These are phyloP conservation scores for Darevskia nairensis DNA, from an alignment of 2,797 vertebrate genomes.

Conservation along the genomic window DNA sequence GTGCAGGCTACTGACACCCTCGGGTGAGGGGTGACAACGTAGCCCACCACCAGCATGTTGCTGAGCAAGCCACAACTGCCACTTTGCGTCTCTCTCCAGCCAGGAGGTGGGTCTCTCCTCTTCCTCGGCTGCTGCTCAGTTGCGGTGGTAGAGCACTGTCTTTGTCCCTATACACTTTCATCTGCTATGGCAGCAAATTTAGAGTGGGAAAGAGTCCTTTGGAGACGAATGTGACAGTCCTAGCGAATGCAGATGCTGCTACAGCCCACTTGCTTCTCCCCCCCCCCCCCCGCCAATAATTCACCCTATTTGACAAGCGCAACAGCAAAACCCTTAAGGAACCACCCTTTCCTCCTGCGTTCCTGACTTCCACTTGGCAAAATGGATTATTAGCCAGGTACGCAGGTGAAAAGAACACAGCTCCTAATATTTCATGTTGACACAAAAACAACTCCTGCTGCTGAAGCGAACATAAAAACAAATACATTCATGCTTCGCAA, in stretches of 20 bases:
- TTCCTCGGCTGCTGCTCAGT: background rate
- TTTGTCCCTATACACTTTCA: background rate
- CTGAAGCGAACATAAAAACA: background rate
- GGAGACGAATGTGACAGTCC: background rate
- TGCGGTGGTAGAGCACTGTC: background rate
- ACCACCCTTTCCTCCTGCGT: background rate
- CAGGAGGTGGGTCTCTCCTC: background rate
- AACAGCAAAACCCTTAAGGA: conserved; percentile 4
- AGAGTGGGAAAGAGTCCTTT: background rate
- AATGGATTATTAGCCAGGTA: conserved; percentile 17
- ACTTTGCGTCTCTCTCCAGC: background rate
- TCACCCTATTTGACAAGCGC: conserved; percentile 6
- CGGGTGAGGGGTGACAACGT: background rate
- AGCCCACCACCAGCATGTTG: too few species aligned
- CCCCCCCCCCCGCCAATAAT: background rate
- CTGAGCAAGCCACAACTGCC: background rate
- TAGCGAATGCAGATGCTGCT: background rate
- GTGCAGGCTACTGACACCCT: background rate
- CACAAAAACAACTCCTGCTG: background rate
- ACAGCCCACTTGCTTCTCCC: background rate
- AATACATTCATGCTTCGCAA: background rate
- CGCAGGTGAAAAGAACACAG: background rate
- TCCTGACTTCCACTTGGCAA: background rate
- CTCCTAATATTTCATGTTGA: conserved; percentile 6
- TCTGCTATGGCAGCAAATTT: background rate